A percentile compares a stretch with the other conserved stretches of the same genome.
phyloP scores from a whole-genome alignment of 1,140 invertebrate genomes.

The Apis dorsata region DNA sequence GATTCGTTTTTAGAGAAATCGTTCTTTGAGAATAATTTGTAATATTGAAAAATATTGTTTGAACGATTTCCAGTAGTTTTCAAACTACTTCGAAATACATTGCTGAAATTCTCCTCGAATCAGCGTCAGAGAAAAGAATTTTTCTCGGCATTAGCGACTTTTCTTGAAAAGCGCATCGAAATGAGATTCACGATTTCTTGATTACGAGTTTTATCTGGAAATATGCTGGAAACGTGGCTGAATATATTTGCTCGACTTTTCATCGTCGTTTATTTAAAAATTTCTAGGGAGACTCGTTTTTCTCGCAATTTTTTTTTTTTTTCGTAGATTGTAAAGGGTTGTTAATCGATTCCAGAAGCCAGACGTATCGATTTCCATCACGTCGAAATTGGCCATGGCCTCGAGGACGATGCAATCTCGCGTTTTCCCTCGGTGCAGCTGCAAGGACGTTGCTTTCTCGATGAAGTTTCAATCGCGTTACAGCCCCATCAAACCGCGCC shows the following conservation, averaged over 20 bases:
- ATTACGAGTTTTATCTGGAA: no score
- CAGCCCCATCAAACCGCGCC: conserved; percentile 45
- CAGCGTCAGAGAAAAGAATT: not conserved
- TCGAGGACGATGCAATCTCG: conserved; percentile 38
- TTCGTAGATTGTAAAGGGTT: not conserved
- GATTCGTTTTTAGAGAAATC: not conserved
- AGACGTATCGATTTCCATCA: conserved; percentile 32
- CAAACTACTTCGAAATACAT: not conserved
- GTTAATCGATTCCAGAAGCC: not conserved
- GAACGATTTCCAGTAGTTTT: not conserved
- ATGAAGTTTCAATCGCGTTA: conserved; percentile 60
- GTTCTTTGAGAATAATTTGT: not conserved
- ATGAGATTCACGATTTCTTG: not conserved
- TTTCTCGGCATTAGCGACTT: not conserved
- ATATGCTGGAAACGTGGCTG: no score
- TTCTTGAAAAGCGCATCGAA: not conserved
- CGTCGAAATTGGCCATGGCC: conserved; percentile 13
- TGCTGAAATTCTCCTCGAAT: no score
- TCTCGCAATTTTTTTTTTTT: no score
- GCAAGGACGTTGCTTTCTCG: conserved; percentile 29
- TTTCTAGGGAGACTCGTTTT: no score
- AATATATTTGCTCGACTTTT: no score
- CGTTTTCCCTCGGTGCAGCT: conserved; percentile 26
- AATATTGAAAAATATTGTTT: no score
- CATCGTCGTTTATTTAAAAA: no score